A percentile compares a stretch with the other conserved stretches of the same genome.
phyloP scores from a whole-genome alignment of 2,113 vertebrate species.

The Salvator merianae region DNA sequence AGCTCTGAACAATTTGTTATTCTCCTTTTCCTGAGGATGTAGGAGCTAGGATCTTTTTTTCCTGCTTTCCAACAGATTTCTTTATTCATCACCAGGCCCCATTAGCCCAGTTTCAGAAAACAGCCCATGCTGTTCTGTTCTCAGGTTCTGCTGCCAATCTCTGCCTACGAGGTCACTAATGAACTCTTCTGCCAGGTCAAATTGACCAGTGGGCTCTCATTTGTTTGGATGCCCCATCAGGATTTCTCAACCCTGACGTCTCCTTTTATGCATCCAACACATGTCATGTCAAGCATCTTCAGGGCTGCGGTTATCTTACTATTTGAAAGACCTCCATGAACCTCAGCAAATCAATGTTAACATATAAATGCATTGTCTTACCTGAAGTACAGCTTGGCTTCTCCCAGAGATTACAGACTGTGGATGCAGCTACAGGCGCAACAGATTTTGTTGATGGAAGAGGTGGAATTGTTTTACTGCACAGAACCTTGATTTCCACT shows the following conservation, averaged over 20 bases:
- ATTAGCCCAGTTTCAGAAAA: not conserved
- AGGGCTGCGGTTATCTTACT: constrained; percentile 13
- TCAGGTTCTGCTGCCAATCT: not conserved
- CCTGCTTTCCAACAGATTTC: too few relatives aligned
- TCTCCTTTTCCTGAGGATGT: not conserved
- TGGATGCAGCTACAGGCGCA: constrained; percentile 1
- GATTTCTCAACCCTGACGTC: not conserved
- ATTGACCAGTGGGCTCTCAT: not conserved
- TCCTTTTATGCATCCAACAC: constrained; percentile 6
- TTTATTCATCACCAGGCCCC: not conserved
- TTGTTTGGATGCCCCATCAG: not conserved
- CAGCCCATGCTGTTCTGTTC: not conserved
- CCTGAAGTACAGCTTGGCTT: constrained; percentile 26
- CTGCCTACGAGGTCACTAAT: not conserved
- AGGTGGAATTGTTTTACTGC: not conserved
- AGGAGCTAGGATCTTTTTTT: not conserved
- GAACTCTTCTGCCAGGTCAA: not conserved
- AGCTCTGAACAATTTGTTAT: not conserved
- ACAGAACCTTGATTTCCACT: constrained; percentile 12
- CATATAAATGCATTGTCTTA: constrained; percentile 43
- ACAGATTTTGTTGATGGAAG: not conserved
- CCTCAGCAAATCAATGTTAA: constrained; percentile 44
- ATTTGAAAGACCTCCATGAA: constrained; percentile 11
- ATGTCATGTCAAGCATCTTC: constrained; percentile 23
- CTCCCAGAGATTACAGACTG: constrained; percentile 12